These are phyloP conservation scores for Labia minor DNA, from an alignment of 2,888 invertebrate species.

Conservation along the genomic window DNA sequence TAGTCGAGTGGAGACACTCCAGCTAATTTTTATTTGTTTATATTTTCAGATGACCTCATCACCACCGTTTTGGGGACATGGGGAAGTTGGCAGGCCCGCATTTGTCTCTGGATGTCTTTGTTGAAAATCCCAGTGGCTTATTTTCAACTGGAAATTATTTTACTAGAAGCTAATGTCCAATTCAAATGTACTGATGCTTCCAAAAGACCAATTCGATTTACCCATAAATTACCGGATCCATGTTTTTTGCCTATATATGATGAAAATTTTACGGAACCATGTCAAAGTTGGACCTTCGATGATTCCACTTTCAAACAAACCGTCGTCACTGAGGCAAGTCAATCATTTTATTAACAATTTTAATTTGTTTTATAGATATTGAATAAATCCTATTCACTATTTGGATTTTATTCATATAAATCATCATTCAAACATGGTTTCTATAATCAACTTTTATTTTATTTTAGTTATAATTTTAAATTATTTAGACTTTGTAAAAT, in stretches of 20 bases:
- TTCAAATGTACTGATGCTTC: conserved; percentile 42
- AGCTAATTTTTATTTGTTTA: too few species aligned
- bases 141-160: conserved; percentile 52
- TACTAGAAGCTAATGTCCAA: conserved; percentile 48
- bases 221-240: conserved; percentile 30
- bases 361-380: too few species aligned
- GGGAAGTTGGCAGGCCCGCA: conserved; percentile 47
- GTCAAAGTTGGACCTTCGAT: conserved; percentile 22
- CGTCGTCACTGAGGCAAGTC: conserved; percentile 25
- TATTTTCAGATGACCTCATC: conserved; percentile 33
- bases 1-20: too few species aligned
- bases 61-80: conserved; percentile 44
- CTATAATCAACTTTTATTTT: too few species aligned
- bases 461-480: too few species aligned
- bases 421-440: too few species aligned
- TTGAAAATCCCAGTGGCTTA: conserved; percentile 49
- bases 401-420: too few species aligned
- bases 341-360: too few species aligned
- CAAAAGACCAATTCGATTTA: conserved; percentile 27
- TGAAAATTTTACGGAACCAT: background rate
- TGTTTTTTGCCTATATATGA: conserved; percentile 30
- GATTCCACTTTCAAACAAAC: conserved; percentile 22
- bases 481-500: too few species aligned
- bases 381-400: too few species aligned
- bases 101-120: conserved; percentile 45